Base-by-base conservation (phyloP, 2,113 vertebrate genomes). In the Leucopternis melanops region DNA sequence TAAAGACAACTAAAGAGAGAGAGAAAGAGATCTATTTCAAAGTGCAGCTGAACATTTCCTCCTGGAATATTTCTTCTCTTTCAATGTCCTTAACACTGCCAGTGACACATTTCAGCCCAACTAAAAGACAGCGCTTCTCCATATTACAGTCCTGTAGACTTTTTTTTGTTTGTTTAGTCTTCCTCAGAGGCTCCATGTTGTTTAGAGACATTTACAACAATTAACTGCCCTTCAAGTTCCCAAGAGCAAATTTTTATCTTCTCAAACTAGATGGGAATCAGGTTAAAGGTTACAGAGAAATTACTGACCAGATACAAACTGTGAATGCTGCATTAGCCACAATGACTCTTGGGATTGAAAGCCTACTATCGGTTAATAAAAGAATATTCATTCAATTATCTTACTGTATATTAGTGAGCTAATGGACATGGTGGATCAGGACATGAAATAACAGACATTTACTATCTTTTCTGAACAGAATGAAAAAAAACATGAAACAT, bases 1-100 rank as follows among this genome's bases (percentile, higher is more conserved):
- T 91, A 97, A 97, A 96, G 78, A 90, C 54, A 89, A 57, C 16
- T 38, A 65, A 75, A 86, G 71, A 91, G 55, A 91, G 63, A 74
- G 44, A 42, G 40, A 86, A 62, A 84, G 50, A 94, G 67, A 79
- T 78, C 59, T 67, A 49, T 77, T 94, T 88, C n/a, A 85, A 88
- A 94, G 55, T 50, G 67, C 66, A 79, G 31, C 9, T 74, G 42
- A 84, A 77, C 45, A 12, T 77, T 83, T 92, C 45, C 34, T 81
- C 90, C 57, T 79, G 36, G 25, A 86, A 94, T 18, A 94, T 57
- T 83, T 87, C 32, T 85, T 89, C 72, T 90, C 40, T 66, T 34
- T 6, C 12, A 50, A 44, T 8, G 11, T 63, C 78, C 81, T 92
- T 55, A 77, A 89, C 55, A 45, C 40, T 87, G 44, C 59, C 69